Base-by-base conservation (phyloP, 2,797 vertebrate genomes). In the Hephaestus fuliginosus region DNA sequence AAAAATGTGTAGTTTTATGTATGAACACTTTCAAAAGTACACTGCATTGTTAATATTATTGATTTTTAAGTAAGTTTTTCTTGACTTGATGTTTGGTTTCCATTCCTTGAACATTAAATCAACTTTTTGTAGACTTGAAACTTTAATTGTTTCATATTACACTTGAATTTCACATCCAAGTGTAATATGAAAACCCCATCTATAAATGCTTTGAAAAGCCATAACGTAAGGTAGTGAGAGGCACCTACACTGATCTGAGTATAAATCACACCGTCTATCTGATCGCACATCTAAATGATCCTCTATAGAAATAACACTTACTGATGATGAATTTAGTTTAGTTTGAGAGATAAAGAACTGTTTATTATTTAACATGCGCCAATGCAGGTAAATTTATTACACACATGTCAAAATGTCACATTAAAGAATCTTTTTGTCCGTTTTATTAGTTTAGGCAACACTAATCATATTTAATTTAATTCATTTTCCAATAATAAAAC, bases 41-140 rank as follows among this genome's bases (percentile, higher is more conserved):
- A 17, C 44, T 20, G 43, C 12, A 1, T n/a, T 36, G 3, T 18
- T 33, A 63, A 44, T 1, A 3, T 66, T 65, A 49, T 10, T 13
- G 30, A 61, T 39, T 43, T 49, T 49, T 49, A 6, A 22, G 22
- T 33, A 18, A 0, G 11, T 11, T 41, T 61, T 68, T 18, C 36
- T 39, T 5, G 2, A 1, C 36, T 39, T 39, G 36, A 39, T 39
- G 36, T 39, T 9, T 33, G 9, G 36, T 61, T 61, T 52, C 22
- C 18, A 9, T 62, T 68, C 15, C 39, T 75, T 83, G 28, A 30
- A 15, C 39, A 44, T 49, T n/a, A 43, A 48, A 52, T 25, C 25
- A 56, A 9, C 51, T 36, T 56, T 39, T 41, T 17, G 46, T 17
- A n/a, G 17, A 74, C 20, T 18, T 53, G 36, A 62, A 53, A 66